Evolutionary conservation across 37 sponge, comb jelly and placozoan species (phyloP).

Genomic region (Beroe forskalii): DNA sequence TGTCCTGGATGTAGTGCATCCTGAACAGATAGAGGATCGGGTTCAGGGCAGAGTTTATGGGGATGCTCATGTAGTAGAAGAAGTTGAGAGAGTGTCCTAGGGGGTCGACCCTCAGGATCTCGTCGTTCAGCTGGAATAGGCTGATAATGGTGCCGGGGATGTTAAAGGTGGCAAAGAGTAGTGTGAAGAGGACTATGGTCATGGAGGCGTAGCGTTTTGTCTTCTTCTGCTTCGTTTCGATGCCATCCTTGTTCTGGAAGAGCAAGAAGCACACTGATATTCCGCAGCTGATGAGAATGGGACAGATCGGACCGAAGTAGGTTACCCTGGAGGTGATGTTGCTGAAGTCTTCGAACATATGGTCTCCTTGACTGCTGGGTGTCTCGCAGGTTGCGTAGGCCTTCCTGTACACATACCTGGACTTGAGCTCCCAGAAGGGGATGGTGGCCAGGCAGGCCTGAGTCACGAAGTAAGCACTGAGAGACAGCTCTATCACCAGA

Average conservation of each 20-base stretch:
- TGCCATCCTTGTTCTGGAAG: not conserved
- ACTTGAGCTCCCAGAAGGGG: constrained; percentile 31
- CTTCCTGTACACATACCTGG: not conserved
- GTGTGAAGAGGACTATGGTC: constrained; percentile 32
- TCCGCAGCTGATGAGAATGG: not conserved
- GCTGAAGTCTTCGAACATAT: not conserved
- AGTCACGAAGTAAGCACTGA: not conserved
- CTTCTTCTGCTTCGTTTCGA: not conserved
- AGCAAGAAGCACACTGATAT: not conserved
- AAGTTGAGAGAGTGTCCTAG: constrained; percentile 18
- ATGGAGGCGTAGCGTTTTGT: constrained; percentile 40
- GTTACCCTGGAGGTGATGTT: not conserved
- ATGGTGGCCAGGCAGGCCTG: not conserved
- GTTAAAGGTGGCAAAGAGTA: not conserved
- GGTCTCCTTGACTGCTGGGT: not conserved
- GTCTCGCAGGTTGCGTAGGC: constrained; percentile 27
- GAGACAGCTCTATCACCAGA: not conserved
- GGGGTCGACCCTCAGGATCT: not conserved
- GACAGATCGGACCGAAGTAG: constrained; percentile 29
- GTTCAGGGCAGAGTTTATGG: constrained; percentile 1
- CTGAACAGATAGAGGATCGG: constrained; percentile 17
- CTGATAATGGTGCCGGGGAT: not conserved
- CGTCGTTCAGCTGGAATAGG: not conserved
- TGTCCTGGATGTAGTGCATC: constrained; percentile 1
- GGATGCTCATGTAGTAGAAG: constrained; percentile 28